phyloP scores from a whole-genome alignment of 2,888 invertebrate genomes.

The Stegana nigrithorax region DNA sequence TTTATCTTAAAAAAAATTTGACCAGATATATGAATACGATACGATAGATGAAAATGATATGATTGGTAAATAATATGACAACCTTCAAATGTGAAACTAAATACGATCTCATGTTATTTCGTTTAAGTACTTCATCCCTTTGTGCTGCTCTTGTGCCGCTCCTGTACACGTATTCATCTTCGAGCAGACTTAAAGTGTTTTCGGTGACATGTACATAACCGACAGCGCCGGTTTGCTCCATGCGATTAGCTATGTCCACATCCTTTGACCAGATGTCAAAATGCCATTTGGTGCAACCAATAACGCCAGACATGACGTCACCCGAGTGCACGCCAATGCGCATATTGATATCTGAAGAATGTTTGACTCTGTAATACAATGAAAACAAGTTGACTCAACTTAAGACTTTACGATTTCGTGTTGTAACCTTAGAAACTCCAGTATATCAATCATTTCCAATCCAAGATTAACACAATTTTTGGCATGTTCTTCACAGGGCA shows the following conservation, averaged over 20 bases:
- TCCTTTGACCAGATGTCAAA: slow-evolving; percentile 95
- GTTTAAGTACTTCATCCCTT: slow-evolving; percentile 75
- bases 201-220: slow-evolving; percentile 91
- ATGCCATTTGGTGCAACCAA: slow-evolving; percentile 93
- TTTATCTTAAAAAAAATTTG: too few relatives aligned
- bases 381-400: too few relatives aligned
- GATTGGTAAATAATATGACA: too few relatives aligned
- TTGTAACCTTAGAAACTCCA: background rate
- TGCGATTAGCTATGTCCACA: slow-evolving; percentile 91
- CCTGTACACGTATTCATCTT: slow-evolving; percentile 75
- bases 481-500: slow-evolving; percentile 81
- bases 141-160: slow-evolving; percentile 77
- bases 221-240: slow-evolving; percentile 90
- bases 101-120: slow-evolving; percentile 82
- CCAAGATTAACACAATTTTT: slow-evolving; percentile 89
- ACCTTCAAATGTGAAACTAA: slow-evolving; percentile 74
- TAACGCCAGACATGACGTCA: slow-evolving; percentile 86
- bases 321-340: slow-evolving; percentile 94
- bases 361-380: too few relatives aligned
- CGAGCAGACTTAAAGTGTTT: slow-evolving; percentile 79
- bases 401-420: too few relatives aligned
- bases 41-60: too few relatives aligned
- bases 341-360: slow-evolving; percentile 81
- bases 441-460: slow-evolving; percentile 86
- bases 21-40: too few relatives aligned